These are phyloP conservation scores for Apocheima hispidaria DNA, from an alignment of 2,888 invertebrate species.

Conservation along the genomic window DNA sequence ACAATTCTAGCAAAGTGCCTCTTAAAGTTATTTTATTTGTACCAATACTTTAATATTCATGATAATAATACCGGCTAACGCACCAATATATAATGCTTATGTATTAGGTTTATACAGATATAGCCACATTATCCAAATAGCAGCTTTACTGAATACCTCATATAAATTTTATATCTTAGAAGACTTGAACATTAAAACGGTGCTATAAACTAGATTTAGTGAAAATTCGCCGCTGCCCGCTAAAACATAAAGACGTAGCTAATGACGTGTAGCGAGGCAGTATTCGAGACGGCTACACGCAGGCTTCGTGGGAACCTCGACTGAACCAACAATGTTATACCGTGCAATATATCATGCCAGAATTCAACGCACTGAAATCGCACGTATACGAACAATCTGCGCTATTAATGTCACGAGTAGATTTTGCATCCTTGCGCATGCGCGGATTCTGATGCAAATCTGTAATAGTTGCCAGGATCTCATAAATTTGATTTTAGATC, in stretches of 20 bases:
- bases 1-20: background rate
- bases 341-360: constrained; percentile 73
- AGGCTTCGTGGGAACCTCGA: constrained; percentile 76
- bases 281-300: constrained; percentile 40
- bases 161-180: constrained; percentile 14
- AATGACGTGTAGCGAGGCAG: constrained; percentile 44
- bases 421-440: constrained; percentile 74
- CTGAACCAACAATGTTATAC: constrained; percentile 53
- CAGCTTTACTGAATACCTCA: constrained; percentile 5
- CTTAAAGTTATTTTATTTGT: background rate
- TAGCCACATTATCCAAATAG: constrained; percentile 5
- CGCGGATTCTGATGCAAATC: constrained; percentile 47
- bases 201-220: constrained; percentile 26
- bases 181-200: constrained; percentile 17
- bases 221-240: constrained; percentile 27
- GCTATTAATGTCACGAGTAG: constrained; percentile 74
- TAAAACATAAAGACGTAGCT: constrained; percentile 29
- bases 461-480: constrained; percentile 35
- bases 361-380: constrained; percentile 71
- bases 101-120: constrained; percentile 11
- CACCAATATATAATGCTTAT: background rate
- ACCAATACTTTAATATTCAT: background rate
- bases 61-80: background rate
- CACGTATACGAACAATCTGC: constrained; percentile 64
- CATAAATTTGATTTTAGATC: constrained; percentile 59